Evolutionary conservation across 2,888 invertebrate genomes (phyloP), one percentile per base, ranked within the genome.

Genomic region (Orthosia gracilis): DNA sequence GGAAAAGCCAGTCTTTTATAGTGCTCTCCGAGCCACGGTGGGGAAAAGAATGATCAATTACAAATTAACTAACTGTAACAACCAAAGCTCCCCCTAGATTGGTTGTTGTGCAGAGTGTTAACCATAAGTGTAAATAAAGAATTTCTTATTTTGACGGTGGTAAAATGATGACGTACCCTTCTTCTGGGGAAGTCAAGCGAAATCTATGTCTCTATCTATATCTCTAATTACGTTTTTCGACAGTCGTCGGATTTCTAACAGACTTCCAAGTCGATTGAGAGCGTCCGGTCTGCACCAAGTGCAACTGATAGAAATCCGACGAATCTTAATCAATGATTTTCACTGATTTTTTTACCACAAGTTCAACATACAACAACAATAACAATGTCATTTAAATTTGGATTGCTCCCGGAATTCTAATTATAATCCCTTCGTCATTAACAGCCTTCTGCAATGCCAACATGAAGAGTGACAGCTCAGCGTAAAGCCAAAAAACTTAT

Each of bases 401-500:
- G 23, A 50, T 21, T 69, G 31, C 15, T 79, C 49, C 9, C 26
- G 15, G 15, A 54, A 7, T 21, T 54, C 72, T 71, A 71, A 72
- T 21, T 26, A 61, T 61, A 75, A 69, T 13, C 23, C 12, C 47
- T 59, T 26, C 52, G n/a, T 40, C 47, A 71, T 18, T 15, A 49
- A 18, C 40, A 77, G 50, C 69, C 21, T 58, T 52, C 21, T 71
- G 57, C 13, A 9, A 15, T 15, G 49, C 71, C 59, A 61, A 50
- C 31, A 50, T 18, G 23, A 55, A 50, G 45, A 57, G 45, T 26
- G 49, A 45, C 72, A 45, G 13, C 5, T 45, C 13, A 61, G 17
- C 26, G 61, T 26, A 12, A n/a, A 49, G 75, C 72, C 79, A 71
- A 79, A 54, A 49, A 23, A 23, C 23, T 9, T 17, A 21, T 50